Evolutionary conservation across 2,888 invertebrate species (phyloP), one percentile per base, ranked within the genome.

Genomic region (Sphecodes monilicornis): DNA sequence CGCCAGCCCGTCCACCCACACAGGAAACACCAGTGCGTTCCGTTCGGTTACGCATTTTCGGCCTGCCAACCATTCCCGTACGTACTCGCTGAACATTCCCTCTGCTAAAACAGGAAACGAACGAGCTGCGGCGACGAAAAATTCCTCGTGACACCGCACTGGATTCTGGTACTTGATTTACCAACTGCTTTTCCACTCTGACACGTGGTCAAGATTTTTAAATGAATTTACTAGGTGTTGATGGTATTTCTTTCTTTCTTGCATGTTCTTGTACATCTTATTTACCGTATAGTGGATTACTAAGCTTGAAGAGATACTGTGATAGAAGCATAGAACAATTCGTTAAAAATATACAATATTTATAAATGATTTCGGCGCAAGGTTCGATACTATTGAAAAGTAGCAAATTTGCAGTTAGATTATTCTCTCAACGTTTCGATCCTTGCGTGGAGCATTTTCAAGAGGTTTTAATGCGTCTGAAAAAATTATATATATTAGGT

Each of bases 41-140:
- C 74, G 50, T 66, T 75, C 76, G 68, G 78, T 84, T 71, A 78
- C 71, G 84, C 78, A 71, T 84, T 84, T 83, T 74, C 71, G 70
- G 64, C 39, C 43, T 68, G 3, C 66, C 75, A 32, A 68, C 71
- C 84, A 46, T 74, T 66, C 79, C 69, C 72, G 72, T 29, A n/a
- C 43, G 76, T 41, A 29, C 39, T 39, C n/a, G n/a, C 13, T 10
- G 32, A 73, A 26, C 64, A 64, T 64, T 64, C 32, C 32, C 29
- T 18, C 64, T 8, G 32, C 29, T 32, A 32, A 32, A 60, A 60
- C 60, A 29, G 26, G 60, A 60, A 60, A 60, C 60, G 60, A 60
- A 60, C 60, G 60, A 60, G 60, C 29, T 29, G 50, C 0, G 50
- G 50, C n/a, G 29, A 26, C 26, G 26, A 60, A 60, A 60, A 60